These are phyloP conservation scores for Spea hammondii DNA, from an alignment of 2,797 vertebrate species.

Conservation along the genomic window DNA sequence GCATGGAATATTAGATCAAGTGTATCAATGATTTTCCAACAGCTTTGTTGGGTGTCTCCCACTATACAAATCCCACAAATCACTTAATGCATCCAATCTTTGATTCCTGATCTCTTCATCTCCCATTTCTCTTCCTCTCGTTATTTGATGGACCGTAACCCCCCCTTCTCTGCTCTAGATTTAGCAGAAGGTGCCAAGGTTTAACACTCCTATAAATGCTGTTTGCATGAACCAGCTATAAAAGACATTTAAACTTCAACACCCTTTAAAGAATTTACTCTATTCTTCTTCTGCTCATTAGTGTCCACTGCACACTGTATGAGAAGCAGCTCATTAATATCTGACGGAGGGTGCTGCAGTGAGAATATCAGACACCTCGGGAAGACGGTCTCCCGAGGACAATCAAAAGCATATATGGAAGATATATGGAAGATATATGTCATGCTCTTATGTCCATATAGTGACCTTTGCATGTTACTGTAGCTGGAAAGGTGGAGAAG, in stretches of 20 bases:
- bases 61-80: too few relatives aligned
- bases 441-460: too few relatives aligned
- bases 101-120: not conserved
- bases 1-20: too few relatives aligned
- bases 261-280: conserved; percentile 4
- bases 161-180: not conserved
- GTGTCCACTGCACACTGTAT: not conserved
- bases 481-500: too few relatives aligned
- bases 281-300: conserved; percentile 31
- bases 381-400: conserved; percentile 10
- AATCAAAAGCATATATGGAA: conserved; percentile 1
- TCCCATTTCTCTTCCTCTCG: not conserved
- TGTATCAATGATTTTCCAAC: too few relatives aligned
- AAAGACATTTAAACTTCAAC: conserved; percentile 1
- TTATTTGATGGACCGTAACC: not conserved
- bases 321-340: conserved; percentile 31
- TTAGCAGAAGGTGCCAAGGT: conserved; percentile 21
- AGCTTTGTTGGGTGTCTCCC: too few relatives aligned
- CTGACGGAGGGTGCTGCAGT: conserved; percentile 12
- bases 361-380: not conserved
- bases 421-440: not conserved
- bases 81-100: too few relatives aligned
- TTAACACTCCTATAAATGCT: conserved; percentile 6
- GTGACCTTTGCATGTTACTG: too few relatives aligned
- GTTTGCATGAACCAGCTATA: not conserved